phyloP scores from a whole-genome alignment of 1,140 invertebrate genomes.

The Saccostrea echinata region DNA sequence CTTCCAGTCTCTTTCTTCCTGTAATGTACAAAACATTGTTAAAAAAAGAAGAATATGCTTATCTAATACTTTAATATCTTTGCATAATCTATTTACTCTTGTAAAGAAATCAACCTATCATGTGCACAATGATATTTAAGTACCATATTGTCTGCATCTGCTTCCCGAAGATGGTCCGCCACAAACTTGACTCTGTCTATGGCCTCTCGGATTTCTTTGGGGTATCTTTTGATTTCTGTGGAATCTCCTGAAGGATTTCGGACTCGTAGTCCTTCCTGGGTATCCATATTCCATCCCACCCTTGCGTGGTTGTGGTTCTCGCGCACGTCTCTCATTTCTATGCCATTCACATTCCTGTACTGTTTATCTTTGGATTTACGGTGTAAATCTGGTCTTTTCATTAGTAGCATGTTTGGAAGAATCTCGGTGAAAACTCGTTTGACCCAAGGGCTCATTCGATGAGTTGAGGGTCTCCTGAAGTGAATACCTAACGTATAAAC shows the following conservation, averaged over 20 bases:
- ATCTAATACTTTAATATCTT: too few species aligned
- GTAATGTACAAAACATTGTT: conserved; percentile 55
- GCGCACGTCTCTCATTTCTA: conserved; percentile 85
- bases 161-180: conserved; percentile 93
- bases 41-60: neutral
- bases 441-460: conserved; percentile 79
- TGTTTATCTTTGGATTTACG: conserved; percentile 82
- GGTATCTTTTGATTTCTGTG: conserved; percentile 54
- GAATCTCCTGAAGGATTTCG: neutral
- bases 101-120: too few species aligned
- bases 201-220: conserved; percentile 91
- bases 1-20: conserved; percentile 92
- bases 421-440: conserved; percentile 77
- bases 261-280: neutral
- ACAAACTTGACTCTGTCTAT: conserved; percentile 96
- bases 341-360: conserved; percentile 87
- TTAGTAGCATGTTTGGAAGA: conserved; percentile 77
- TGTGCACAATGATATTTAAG: conserved; percentile 7
- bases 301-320: neutral
- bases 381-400: conserved; percentile 72
- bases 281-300: conserved; percentile 22
- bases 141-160: conserved; percentile 71
- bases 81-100: too few species aligned
- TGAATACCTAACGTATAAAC: conserved; percentile 78
- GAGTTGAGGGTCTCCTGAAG: conserved; percentile 77